These are phyloP conservation scores for Ciona savignyi DNA, from an alignment of 23 tunicate species.

Conservation along the genomic window DNA sequence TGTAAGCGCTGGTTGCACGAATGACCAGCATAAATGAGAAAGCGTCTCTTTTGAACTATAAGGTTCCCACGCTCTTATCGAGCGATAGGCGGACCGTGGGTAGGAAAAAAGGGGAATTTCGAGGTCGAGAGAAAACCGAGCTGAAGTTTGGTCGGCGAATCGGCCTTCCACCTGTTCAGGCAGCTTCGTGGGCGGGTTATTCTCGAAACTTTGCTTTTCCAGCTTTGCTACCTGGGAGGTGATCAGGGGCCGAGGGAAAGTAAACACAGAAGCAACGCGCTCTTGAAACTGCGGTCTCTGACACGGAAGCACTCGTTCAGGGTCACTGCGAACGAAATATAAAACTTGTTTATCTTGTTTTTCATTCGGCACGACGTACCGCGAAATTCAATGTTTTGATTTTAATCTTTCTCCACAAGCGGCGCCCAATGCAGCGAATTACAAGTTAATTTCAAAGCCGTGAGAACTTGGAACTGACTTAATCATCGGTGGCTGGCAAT, in stretches of 20 bases:
- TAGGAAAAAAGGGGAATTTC: background rate
- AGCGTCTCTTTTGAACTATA: background rate
- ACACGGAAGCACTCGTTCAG: too few relatives aligned
- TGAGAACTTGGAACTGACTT: too few relatives aligned
- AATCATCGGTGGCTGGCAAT: too few relatives aligned
- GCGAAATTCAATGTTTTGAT: background rate
- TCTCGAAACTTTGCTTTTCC: background rate
- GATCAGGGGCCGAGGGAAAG: background rate
- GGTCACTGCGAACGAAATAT: too few relatives aligned
- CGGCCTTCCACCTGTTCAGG: background rate
- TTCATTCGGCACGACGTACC: background rate
- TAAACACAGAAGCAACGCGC: background rate
- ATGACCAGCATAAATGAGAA: background rate
- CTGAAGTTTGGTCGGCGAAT: background rate
- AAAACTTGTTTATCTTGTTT: background rate
- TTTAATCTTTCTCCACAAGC: background rate
- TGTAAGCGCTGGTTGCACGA: background rate
- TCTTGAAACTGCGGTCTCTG: background rate
- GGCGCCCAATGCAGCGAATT: too few relatives aligned
- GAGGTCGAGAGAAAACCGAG: background rate
- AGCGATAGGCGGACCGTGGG: background rate
- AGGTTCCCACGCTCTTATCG: background rate
- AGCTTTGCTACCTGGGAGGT: background rate
- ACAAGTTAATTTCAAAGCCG: too few relatives aligned
- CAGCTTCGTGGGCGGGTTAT: background rate